phyloP scores from a whole-genome alignment of 2,888 invertebrate genomes.

The Strigamia transsilvanica region DNA sequence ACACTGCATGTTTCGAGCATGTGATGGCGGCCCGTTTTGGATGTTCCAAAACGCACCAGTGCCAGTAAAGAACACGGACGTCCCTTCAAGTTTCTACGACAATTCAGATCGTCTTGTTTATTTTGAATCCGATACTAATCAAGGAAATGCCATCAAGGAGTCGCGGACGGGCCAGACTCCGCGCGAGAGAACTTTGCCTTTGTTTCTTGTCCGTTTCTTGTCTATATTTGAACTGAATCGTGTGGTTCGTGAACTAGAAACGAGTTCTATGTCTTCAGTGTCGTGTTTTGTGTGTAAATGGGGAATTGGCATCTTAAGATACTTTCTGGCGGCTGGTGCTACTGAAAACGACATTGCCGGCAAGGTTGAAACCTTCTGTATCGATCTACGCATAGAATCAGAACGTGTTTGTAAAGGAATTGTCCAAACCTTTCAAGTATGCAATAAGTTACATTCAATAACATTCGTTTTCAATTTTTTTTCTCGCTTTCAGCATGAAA shows the following conservation, averaged over 20 bases:
- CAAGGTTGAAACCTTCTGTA: conserved; percentile 3
- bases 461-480: neutral
- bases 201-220: conserved; percentile 27
- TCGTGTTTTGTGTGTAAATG: conserved; percentile 35
- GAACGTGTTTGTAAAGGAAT: conserved; percentile 44
- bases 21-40: neutral
- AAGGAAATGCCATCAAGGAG: conserved; percentile 23
- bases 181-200: neutral
- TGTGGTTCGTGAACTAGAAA: conserved; percentile 24
- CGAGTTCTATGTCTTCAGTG: conserved; percentile 31
- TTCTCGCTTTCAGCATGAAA: conserved; percentile 73
- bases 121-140: conserved; percentile 39
- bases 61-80: neutral
- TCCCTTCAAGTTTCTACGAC: conserved; percentile 22
- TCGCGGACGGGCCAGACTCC: neutral
- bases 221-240: conserved; percentile 50
- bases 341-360: conserved; percentile 20
- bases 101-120: conserved; percentile 17
- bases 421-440: conserved; percentile 15
- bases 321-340: neutral
- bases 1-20: neutral
- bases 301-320: neutral
- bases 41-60: neutral
- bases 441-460: neutral
- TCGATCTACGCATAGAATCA: conserved; percentile 27